Evolutionary conservation across 2,113 vertebrate species (phyloP), one percentile per base, ranked within the genome.

Genomic region (Antennarius striatus): DNA sequence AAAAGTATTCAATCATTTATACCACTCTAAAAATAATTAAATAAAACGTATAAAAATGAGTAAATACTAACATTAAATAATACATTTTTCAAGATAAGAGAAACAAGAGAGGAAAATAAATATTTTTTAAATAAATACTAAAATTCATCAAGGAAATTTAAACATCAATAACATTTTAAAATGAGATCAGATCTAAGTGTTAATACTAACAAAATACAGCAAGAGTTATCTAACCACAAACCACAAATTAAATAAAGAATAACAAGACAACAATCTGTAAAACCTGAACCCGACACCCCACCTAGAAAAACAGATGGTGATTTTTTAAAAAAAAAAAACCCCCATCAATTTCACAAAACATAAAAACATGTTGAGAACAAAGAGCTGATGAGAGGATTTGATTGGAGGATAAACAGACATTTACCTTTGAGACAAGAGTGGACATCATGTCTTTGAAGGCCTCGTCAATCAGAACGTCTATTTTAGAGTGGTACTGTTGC

Each of bases 401-500:
- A 75, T 9, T 40, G 36, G 51, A 66, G 2, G 32, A 55, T 28
- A 54, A 53, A 62, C 12, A 15, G 4, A 40, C 11, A 14, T 58
- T 72, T 95, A 99, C 97, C 98, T 97, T 99, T 73, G 95, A 95
- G 82, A 98, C 94, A 10, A 99, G 92, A 57, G 94, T 94, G 28
- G 94, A 94, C 89, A 96, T 94, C 86, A 97, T 94, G 91, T 98
- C 96, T 91, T 96, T 97, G 76, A 98, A 94, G 15, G 94, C 90
- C 77, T 95, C 95, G 72, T 99, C 98, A 77, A 99, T 93, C 90
- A 98, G 92, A 71, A 97, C 95, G 72, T 99, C 98, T 84, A 98
- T 96, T 93, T 96, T 99, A 54, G 96, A 97, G 90, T 99, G 97
- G 92, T 99, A 98, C 82, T 99, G 98, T 89, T 97, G 96, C 96